Percentiles rank a stretch among this genome's conserved stretches.
Conservation (phyloP, 2,797 vertebrate species). For the Acanthiza pusilla region DNA sequence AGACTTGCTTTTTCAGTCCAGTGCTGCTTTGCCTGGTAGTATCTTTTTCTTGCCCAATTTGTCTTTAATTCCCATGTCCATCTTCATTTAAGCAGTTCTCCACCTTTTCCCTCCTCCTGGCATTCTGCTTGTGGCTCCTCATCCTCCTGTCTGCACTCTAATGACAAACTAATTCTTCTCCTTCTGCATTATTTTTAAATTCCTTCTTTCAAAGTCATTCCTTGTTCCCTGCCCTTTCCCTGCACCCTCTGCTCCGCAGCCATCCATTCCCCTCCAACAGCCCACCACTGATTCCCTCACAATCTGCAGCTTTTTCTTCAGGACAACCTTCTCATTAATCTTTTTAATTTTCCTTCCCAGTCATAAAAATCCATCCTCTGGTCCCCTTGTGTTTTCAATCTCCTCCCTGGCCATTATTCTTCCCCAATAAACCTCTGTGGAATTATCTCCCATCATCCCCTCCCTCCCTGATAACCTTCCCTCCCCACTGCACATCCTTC, state of each 20-base stretch:
- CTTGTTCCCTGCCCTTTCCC: not conserved
- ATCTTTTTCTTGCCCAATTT: not conserved
- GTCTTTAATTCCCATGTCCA: not conserved
- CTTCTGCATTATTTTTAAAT: not conserved
- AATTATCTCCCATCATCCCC: not conserved
- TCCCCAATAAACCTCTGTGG: not conserved
- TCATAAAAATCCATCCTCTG: not conserved
- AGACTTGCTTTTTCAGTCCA: not conserved
- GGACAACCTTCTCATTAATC: not conserved
- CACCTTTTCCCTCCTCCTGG: not conserved
- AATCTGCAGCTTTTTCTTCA: not conserved
- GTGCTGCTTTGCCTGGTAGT: not conserved
- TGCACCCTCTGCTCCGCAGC: not conserved
- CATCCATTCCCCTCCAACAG: not conserved
- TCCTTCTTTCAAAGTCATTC: not conserved
- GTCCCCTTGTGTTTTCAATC: not conserved
- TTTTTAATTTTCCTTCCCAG: not conserved
- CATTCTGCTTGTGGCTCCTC: not conserved
- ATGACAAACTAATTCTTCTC: not conserved
- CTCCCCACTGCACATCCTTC: not conserved
- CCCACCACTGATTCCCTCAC: not conserved
- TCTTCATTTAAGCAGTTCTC: not conserved
- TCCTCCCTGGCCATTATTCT: not conserved
- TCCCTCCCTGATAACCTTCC: not conserved
- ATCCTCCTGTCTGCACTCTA: not conserved